Evolutionary conservation across 2,797 vertebrate genomes (phyloP), one percentile per base, ranked within the genome.

Genomic region (Jordanella pulchra): DNA sequence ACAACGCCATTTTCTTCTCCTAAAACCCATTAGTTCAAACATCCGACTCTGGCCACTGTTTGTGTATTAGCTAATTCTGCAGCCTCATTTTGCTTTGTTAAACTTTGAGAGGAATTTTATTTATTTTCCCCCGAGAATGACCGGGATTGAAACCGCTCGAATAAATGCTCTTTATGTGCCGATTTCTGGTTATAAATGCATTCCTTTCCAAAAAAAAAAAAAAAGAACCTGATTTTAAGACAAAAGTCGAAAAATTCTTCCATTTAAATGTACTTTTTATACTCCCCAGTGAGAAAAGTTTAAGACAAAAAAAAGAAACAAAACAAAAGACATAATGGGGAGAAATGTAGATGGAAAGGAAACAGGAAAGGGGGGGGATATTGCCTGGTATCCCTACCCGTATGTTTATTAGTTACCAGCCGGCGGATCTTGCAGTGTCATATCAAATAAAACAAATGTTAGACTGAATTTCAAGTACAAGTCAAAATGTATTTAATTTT

Each of bases 1-100:
- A 89, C 82, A 83, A 81, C 63, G 7, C 55, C 72, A 71, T 79
- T 81, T 80, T 74, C 54, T 63, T 61, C 72, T 65, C 65, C 65
- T 78, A 65, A 91, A 78, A 86, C 79, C 78, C 54, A 82, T 78
- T 79, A 89, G 82, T 47, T 58, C 39, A 75, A 87, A 87, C 76
- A 84, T 65, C 12, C 18, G 23, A 5, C 61, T 42, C 25, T 42
- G 32, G 13, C 35, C 32, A 18, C 50, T 48, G 4, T 64, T 69
- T 3, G 3, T 14, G 39, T 5, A 54, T 75, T 69, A 60, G 70
- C 58, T 73, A 53, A 74, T 66, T n/a, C n/a, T 39, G 32, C 47
- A 42, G 15, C 42, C 50, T 71, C 25, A 21, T 67, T 60, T 55
- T 14, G 3, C 28, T 14, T 47, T 55, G 47, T 13, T 63, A 15